Evolutionary conservation across 2,888 invertebrate species (phyloP).

Genomic region (Exephanes ischioxanthus): DNA sequence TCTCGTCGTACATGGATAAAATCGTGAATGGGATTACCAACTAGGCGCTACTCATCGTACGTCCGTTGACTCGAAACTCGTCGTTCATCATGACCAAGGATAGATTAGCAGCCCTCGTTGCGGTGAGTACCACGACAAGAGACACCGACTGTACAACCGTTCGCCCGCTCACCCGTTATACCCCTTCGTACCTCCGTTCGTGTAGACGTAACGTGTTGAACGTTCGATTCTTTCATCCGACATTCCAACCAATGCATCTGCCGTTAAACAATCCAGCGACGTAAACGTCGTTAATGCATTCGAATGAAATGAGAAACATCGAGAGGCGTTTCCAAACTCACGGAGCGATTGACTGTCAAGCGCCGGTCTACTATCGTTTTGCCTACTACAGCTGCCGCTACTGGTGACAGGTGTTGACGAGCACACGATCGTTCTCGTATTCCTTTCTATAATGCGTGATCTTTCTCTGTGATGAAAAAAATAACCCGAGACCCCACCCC

Average conservation of each 20-base stretch:
- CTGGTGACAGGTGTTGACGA: constrained; percentile 50
- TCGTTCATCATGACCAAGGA: constrained; percentile 94
- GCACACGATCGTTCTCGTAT: constrained; percentile 11
- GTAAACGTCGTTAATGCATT: constrained; percentile 3
- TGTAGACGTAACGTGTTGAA: constrained; percentile 54
- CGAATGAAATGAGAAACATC: constrained; percentile 11
- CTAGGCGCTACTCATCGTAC: constrained; percentile 80
- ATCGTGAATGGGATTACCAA: constrained; percentile 90
- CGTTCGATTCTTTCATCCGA: constrained; percentile 22
- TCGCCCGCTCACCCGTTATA: constrained; percentile 6
- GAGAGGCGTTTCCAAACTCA: constrained; percentile 59
- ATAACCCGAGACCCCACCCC: constrained; percentile 61
- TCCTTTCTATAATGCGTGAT: not conserved
- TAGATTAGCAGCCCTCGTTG: constrained; percentile 98
- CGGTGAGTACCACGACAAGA: constrained; percentile 88
- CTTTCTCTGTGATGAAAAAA: constrained; percentile 13
- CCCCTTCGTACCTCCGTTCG: constrained; percentile 14
- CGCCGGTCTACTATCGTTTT: constrained; percentile 39
- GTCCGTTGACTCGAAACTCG: constrained; percentile 78
- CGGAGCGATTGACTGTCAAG: constrained; percentile 33
- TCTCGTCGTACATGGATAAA: constrained; percentile 90
- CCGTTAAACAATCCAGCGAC: constrained; percentile 37
- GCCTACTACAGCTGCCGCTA: not conserved
- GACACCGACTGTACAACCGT: constrained; percentile 22
- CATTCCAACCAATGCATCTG: constrained; percentile 8